Evolutionary conservation across 1,140 invertebrate genomes (phyloP).

Genomic region (Nixonia krombeini): DNA sequence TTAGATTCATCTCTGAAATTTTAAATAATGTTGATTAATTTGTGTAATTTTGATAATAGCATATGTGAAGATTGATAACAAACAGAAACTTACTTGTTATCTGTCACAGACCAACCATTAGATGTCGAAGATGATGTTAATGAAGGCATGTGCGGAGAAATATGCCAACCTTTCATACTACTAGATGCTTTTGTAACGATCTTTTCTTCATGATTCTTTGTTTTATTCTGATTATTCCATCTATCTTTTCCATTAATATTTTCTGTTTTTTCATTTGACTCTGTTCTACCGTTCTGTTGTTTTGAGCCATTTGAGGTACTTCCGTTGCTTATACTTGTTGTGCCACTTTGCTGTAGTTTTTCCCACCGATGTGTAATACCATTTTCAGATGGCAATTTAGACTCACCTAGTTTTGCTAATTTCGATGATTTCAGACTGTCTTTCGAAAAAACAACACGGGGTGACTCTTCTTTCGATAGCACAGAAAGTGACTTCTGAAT

Average conservation of each 20-base stretch:
- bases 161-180: slow-evolving; percentile 59
- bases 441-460: slow-evolving; percentile 25
- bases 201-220: slow-evolving; percentile 56
- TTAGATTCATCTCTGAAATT: slow-evolving; percentile 61
- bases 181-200: slow-evolving; percentile 59
- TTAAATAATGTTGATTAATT: slow-evolving; percentile 2
- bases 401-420: not conserved
- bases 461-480: slow-evolving; percentile 27
- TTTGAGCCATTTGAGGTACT: slow-evolving; percentile 36
- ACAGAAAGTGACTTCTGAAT: not conserved
- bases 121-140: too few species aligned
- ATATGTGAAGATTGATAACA: too few species aligned
- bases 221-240: slow-evolving; percentile 47
- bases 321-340: slow-evolving; percentile 34
- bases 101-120: slow-evolving; percentile 65
- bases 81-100: slow-evolving; percentile 59
- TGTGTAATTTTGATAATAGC: too few species aligned
- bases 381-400: slow-evolving; percentile 24
- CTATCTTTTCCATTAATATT: slow-evolving; percentile 46
- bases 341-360: slow-evolving; percentile 43
- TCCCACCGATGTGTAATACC: slow-evolving; percentile 17
- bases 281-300: slow-evolving; percentile 58
- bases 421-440: slow-evolving; percentile 37
- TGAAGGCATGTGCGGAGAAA: too few species aligned
- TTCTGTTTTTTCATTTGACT: slow-evolving; percentile 42